phyloP scores from a whole-genome alignment of 2,113 vertebrate genomes.

The Lagopus leucura region DNA sequence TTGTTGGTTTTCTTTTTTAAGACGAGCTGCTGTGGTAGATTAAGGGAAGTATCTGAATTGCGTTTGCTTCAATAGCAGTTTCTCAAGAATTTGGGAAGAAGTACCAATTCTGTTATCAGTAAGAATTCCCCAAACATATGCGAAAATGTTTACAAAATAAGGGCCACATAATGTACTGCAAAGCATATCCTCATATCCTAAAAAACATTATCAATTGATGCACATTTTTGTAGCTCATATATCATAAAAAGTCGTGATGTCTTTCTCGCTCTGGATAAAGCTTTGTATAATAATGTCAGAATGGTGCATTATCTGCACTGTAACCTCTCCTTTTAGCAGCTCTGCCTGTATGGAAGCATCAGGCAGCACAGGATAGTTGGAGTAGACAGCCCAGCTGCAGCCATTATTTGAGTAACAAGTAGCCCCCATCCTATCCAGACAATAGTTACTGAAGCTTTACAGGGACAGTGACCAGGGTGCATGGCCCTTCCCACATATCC shows the following conservation, averaged over 20 bases:
- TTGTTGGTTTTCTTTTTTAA: not conserved
- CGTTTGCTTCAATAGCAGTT: not conserved
- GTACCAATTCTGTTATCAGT: not conserved
- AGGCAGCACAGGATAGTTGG: not conserved
- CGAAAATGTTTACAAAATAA: not conserved
- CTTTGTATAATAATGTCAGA: not conserved
- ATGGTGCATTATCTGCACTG: not conserved
- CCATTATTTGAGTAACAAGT: too few species aligned
- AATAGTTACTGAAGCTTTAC: not conserved
- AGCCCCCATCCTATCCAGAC: not conserved
- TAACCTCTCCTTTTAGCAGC: not conserved
- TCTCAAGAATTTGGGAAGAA: not conserved
- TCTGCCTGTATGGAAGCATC: not conserved
- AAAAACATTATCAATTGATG: not conserved
- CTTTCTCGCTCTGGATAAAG: not conserved
- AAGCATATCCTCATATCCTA: not conserved
- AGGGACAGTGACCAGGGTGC: not conserved
- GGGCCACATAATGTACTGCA: not conserved
- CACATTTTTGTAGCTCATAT: not conserved
- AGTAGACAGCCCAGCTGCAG: not conserved
- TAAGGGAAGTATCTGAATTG: not conserved
- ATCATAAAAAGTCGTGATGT: not conserved
- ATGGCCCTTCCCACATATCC: too few species aligned
- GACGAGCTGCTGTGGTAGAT: not conserved
- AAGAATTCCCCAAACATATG: not conserved